These are phyloP conservation scores for Heloderma charlesbogerti DNA, from an alignment of 2,113 vertebrate genomes.

Conservation along the genomic window DNA sequence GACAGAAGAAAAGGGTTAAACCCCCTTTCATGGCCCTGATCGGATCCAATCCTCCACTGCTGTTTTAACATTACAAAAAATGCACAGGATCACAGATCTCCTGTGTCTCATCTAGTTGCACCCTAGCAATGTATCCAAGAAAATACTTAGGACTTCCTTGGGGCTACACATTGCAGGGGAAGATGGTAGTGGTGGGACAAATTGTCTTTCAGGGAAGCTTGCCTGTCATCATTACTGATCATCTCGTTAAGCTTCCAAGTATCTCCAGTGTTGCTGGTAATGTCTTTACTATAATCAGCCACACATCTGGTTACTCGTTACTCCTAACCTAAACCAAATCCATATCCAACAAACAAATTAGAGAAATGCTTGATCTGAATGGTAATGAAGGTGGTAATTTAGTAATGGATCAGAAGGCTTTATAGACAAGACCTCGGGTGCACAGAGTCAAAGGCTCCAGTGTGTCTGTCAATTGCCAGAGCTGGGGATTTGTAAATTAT, in stretches of 20 bases:
- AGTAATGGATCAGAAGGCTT: background rate
- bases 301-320: background rate
- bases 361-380: background rate
- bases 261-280: background rate
- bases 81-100: background rate
- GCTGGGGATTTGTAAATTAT: constrained; percentile 34
- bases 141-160: background rate
- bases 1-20: background rate
- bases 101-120: background rate
- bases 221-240: background rate
- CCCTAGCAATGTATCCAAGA: background rate
- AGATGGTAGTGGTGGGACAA: background rate
- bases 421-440: background rate
- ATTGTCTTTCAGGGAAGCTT: background rate
- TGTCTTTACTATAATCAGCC: background rate
- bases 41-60: background rate
- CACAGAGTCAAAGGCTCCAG: background rate
- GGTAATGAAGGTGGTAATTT: background rate
- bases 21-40: background rate
- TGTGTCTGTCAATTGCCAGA: constrained; percentile 19
- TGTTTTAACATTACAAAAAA: background rate
- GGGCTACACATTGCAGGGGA: background rate
- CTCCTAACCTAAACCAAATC: background rate
- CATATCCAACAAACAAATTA: background rate
- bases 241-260: background rate